phyloP scores from a whole-genome alignment of 2,888 invertebrate species.

The Kuschelorhynchus macadamiae region DNA sequence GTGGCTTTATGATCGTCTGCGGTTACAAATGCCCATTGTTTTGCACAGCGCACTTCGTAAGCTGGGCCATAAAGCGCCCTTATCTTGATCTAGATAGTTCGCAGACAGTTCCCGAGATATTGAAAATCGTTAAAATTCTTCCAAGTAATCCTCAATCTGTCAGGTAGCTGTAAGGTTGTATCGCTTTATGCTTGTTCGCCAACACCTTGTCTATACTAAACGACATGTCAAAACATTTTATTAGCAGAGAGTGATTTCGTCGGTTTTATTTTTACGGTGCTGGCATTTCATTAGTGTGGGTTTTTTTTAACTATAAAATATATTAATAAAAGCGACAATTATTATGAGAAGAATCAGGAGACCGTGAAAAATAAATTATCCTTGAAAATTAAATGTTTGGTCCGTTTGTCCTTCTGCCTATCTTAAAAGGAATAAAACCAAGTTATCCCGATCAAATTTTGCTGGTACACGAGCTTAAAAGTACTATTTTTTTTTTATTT shows the following conservation, averaged over 20 bases:
- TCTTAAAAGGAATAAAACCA: too few species aligned
- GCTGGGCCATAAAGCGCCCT: slow-evolving; percentile 31
- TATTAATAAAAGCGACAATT: too few species aligned
- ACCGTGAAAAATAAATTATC: too few species aligned
- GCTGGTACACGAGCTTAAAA: too few species aligned
- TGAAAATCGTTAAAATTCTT: slow-evolving; percentile 45
- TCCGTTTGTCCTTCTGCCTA: too few species aligned
- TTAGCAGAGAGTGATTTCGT: slow-evolving; percentile 1
- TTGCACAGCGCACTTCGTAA: slow-evolving; percentile 45
- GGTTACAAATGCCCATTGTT: slow-evolving; percentile 44
- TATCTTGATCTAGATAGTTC: slow-evolving; percentile 42
- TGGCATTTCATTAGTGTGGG: too few species aligned
- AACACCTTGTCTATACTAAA: slow-evolving; percentile 48
- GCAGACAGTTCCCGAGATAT: slow-evolving; percentile 42
- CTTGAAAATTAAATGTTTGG: too few species aligned
- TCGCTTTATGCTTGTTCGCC: slow-evolving; percentile 39
- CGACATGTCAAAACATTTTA: slow-evolving; percentile 42
- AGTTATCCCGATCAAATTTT: too few species aligned
- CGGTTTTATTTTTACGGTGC: neutral
- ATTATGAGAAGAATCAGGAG: too few species aligned
- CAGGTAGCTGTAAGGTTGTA: slow-evolving; percentile 43
- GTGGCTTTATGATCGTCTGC: slow-evolving; percentile 35
- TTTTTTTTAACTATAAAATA: too few species aligned
- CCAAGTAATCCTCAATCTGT: slow-evolving; percentile 43
- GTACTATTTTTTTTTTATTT: too few species aligned